A percentile compares a stretch with the other conserved stretches of the same genome.
These are phyloP conservation scores for Chrysolina oricalcia DNA, from an alignment of 2,888 invertebrate genomes.

Conservation along the genomic window DNA sequence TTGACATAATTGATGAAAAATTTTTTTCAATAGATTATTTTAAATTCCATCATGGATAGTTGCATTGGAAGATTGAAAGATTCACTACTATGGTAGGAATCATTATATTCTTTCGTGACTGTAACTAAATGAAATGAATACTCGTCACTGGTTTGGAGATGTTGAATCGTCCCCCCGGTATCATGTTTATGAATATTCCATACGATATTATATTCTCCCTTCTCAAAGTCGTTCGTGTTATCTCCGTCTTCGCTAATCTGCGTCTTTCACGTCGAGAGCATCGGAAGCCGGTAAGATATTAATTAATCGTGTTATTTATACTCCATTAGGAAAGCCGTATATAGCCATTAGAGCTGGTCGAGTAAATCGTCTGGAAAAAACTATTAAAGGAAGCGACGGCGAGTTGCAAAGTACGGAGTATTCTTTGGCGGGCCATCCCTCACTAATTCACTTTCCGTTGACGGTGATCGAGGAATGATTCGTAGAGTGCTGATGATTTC, in stretches of 20 bases:
- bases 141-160: too few relatives aligned
- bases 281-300: constrained; percentile 40
- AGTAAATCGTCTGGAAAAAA: constrained; percentile 58
- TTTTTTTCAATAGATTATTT: too few relatives aligned
- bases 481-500: not conserved
- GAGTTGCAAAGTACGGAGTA: constrained; percentile 17
- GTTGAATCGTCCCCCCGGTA: not conserved
- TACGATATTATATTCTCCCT: not conserved
- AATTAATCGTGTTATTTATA: constrained; percentile 56
- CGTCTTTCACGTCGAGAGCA: constrained; percentile 26
- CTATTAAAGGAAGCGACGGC: constrained; percentile 53
- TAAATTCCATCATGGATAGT: too few relatives aligned
- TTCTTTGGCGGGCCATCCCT: constrained; percentile 1
- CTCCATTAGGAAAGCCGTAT: constrained; percentile 52
- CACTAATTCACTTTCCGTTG: not conserved
- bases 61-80: too few relatives aligned
- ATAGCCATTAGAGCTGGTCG: constrained; percentile 50
- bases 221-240: not conserved
- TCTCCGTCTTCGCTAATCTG: not conserved
- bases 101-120: too few relatives aligned
- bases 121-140: too few relatives aligned
- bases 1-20: too few relatives aligned
- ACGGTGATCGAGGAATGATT: not conserved
- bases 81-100: too few relatives aligned
- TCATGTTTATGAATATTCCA: not conserved